These are phyloP conservation scores for Hyposmocoma kahamanoa DNA, from an alignment of 1,140 invertebrate species.

Conservation along the genomic window DNA sequence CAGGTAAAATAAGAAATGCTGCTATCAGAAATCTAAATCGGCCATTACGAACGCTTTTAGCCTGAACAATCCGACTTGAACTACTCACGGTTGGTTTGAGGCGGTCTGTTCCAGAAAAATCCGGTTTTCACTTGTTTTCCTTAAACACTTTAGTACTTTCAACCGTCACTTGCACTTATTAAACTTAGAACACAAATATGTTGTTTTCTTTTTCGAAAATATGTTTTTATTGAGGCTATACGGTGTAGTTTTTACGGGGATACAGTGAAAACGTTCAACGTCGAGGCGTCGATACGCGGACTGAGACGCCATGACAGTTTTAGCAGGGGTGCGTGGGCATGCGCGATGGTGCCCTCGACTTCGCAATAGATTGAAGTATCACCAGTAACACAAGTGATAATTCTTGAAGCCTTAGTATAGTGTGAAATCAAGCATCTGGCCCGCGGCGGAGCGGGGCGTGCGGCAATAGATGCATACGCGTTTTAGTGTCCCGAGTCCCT, in stretches of 20 bases:
- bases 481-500: no score
- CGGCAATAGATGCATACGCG: no score
- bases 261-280: conserved; percentile 26
- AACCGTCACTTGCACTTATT: conserved; percentile 31
- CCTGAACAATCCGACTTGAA: conserved; percentile 7
- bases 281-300: conserved; percentile 52
- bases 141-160: background rate
- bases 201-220: conserved; percentile 22
- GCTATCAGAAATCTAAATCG: conserved; percentile 3
- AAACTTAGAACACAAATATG: conserved; percentile 18
- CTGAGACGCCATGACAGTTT: conserved; percentile 64
- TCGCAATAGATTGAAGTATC: no score
- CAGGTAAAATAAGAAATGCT: no score
- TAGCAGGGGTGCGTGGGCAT: conserved; percentile 46
- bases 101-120: conserved; percentile 31
- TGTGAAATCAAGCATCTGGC: no score
- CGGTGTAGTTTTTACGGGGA: background rate
- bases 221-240: conserved; percentile 14
- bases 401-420: no score
- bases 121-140: conserved; percentile 13
- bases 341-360: conserved; percentile 27
- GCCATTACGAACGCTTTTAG: background rate
- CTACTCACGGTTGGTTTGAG: conserved; percentile 37
- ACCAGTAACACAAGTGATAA: no score
- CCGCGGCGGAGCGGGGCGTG: no score